Evolutionary conservation across 1,140 invertebrate species (phyloP).

Genomic region (Drosophila funebris): DNA sequence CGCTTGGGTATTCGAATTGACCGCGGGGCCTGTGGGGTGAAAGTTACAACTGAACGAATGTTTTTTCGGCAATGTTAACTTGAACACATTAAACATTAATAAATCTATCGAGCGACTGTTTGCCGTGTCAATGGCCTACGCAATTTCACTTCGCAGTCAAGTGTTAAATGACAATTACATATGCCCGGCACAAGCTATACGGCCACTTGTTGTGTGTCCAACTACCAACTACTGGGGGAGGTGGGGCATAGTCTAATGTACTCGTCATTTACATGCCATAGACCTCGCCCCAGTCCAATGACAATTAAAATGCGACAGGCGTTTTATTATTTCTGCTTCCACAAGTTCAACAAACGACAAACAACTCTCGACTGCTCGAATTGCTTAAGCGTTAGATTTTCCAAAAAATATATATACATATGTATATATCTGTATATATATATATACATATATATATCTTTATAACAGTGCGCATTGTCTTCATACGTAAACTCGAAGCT

Average conservation of each 20-base stretch:
- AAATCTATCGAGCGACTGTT: constrained; percentile 42
- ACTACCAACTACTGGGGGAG: not conserved
- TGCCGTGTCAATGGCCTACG: constrained; percentile 72
- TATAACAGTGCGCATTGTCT: constrained; percentile 42
- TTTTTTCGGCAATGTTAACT: constrained; percentile 19
- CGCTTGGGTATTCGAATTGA: constrained; percentile 11
- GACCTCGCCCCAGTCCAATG: constrained; percentile 70
- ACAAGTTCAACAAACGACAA: constrained; percentile 66
- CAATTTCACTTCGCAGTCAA: constrained; percentile 67
- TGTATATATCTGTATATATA: not conserved
- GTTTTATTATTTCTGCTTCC: constrained; percentile 37
- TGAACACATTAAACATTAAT: constrained; percentile 41
- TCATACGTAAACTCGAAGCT: constrained; percentile 30
- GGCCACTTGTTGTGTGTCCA: constrained; percentile 21
- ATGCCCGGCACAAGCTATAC: constrained; percentile 60
- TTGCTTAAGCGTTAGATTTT: constrained; percentile 46
- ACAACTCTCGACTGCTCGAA: constrained; percentile 29
- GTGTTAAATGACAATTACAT: constrained; percentile 70
- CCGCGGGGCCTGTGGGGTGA: constrained; percentile 56
- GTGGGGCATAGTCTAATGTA: constrained; percentile 40
- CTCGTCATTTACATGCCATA: constrained; percentile 74
- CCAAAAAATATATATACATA: constrained; percentile 49
- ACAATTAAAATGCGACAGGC: constrained; percentile 64
- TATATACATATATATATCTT: constrained; percentile 2
- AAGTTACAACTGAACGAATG: constrained; percentile 44